Percentiles rank a stretch among this genome's conserved stretches.
Evolutionary conservation across 2,113 vertebrate genomes (phyloP).

Genomic region (Mesitornis unicolor): DNA sequence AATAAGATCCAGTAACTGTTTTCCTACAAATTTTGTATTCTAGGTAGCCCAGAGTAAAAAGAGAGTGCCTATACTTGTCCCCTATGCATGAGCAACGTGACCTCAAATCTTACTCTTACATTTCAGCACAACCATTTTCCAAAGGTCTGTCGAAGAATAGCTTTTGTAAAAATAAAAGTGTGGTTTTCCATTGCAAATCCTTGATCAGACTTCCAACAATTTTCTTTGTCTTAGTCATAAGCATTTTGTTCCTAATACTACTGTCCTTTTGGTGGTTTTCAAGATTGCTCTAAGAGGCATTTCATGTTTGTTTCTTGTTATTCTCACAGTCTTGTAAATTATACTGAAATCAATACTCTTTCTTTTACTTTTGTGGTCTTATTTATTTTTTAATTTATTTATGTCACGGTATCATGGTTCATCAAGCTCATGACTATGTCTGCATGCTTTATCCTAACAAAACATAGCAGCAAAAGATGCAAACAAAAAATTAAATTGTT

Average conservation of each 20-base stretch:
- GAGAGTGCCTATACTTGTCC: rapidly evolving
- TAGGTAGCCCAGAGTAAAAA: neutral
- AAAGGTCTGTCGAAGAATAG: neutral
- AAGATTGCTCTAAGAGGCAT: neutral
- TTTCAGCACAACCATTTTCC: neutral
- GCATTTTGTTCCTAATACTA: neutral
- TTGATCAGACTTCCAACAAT: neutral
- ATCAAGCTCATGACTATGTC: neutral
- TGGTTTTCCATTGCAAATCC: neutral
- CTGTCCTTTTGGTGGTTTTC: neutral
- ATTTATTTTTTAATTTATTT: neutral
- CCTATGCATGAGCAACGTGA: neutral
- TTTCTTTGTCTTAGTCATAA: neutral
- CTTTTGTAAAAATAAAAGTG: neutral
- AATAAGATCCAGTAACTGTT: neutral
- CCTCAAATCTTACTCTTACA: neutral
- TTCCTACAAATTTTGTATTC: neutral
- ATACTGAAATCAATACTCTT: neutral
- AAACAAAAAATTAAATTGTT: neutral
- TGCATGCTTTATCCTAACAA: rapidly evolving
- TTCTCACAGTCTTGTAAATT: neutral
- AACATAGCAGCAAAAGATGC: neutral
- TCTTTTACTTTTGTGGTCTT: neutral
- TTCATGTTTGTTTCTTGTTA: neutral
- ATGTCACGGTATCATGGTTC: neutral